Evolutionary conservation across 2,797 vertebrate species (phyloP).

Genomic region (Limosa lapponica): DNA sequence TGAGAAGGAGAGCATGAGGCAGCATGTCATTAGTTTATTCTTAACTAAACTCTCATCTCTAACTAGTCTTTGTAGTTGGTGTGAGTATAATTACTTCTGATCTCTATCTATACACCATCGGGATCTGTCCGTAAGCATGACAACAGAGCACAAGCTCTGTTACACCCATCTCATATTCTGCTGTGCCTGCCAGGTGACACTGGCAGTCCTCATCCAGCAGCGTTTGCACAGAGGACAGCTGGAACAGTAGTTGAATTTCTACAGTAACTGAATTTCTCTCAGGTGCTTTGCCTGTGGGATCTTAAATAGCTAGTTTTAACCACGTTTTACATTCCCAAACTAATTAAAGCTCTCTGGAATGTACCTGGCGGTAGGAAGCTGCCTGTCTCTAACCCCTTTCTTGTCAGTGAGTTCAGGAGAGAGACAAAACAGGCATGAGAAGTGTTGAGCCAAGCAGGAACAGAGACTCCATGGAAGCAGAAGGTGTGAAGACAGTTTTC

Average conservation of each 20-base stretch:
- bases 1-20: not conserved
- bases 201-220: not conserved
- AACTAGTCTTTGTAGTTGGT: not conserved
- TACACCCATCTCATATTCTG: not conserved
- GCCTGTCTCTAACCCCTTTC: not conserved
- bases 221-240: not conserved
- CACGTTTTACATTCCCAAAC: not conserved
- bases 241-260: too few species aligned
- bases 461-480: not conserved
- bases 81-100: not conserved
- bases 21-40: not conserved
- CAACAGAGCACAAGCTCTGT: not conserved
- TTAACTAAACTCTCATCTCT: constrained; percentile 4
- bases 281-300: not conserved
- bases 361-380: not conserved
- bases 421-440: not conserved
- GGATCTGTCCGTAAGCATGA: not conserved
- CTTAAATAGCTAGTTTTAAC: not conserved
- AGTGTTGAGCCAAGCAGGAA: not conserved
- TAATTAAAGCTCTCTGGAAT: not conserved
- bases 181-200: not conserved
- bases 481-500: not conserved
- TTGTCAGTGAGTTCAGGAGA: not conserved
- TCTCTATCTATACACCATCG: not conserved
- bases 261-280: not conserved